A percentile compares a stretch with the other conserved stretches of the same genome.
These are phyloP conservation scores for Staurois parvus DNA, from an alignment of 2,797 vertebrate genomes.

Conservation along the genomic window DNA sequence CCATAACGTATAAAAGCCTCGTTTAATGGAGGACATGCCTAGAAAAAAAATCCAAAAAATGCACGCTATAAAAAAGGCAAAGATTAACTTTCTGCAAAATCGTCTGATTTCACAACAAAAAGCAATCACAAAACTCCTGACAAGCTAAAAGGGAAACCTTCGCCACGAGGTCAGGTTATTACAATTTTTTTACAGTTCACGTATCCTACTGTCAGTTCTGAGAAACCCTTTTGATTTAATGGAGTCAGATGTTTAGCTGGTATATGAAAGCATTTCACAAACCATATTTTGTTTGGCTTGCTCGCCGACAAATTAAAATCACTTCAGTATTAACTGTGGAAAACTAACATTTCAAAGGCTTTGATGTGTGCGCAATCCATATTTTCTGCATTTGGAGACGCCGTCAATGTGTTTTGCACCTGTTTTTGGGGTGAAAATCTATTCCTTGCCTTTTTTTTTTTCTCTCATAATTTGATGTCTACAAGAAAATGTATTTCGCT, in stretches of 20 bases:
- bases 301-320: slow-evolving; percentile 52
- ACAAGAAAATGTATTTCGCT: not conserved
- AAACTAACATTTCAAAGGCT: slow-evolving; percentile 39
- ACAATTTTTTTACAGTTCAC: not conserved
- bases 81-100: too few species aligned
- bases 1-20: not conserved
- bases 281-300: slow-evolving; percentile 50
- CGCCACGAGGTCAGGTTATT: too few species aligned
- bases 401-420: slow-evolving; percentile 29
- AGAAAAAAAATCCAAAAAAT: too few species aligned
- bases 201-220: slow-evolving; percentile 7
- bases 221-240: not conserved
- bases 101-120: too few species aligned
- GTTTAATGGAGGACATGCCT: not conserved
- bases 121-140: too few species aligned
- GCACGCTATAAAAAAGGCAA: too few species aligned
- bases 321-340: slow-evolving; percentile 37
- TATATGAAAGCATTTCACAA: slow-evolving; percentile 40
- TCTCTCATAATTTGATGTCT: too few species aligned
- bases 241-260: slow-evolving; percentile 29
- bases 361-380: slow-evolving; percentile 24
- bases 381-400: slow-evolving; percentile 13
- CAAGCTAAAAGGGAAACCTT: too few species aligned
- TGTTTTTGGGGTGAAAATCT: slow-evolving; percentile 12
- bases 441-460: slow-evolving; percentile 4